These are phyloP conservation scores for Danio kyathit DNA, from an alignment of 2,797 vertebrate genomes.

Conservation along the genomic window DNA sequence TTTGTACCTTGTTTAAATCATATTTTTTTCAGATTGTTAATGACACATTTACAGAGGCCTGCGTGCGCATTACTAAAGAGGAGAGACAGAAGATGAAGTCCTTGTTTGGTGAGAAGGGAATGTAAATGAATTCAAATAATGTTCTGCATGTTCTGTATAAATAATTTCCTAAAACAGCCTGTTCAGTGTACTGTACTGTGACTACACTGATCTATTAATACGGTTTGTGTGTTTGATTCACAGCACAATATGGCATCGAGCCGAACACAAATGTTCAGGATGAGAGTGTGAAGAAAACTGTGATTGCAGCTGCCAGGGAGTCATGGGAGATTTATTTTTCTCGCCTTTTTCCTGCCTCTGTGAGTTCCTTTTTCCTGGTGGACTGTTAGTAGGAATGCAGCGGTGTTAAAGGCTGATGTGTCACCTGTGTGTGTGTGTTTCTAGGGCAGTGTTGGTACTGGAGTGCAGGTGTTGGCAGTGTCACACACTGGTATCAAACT, in stretches of 20 bases:
- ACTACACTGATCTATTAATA: neutral
- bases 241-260: constrained; percentile 88
- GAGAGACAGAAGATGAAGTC: constrained; percentile 92
- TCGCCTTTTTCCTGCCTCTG: constrained; percentile 94
- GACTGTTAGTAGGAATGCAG: constrained; percentile 5
- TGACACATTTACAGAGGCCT: constrained; percentile 90
- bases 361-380: constrained; percentile 69
- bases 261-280: constrained; percentile 87
- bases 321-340: constrained; percentile 95
- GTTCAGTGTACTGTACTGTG: constrained; percentile 20
- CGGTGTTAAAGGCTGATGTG: constrained; percentile 10
- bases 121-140: neutral
- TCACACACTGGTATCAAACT: constrained; percentile 92
- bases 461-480: constrained; percentile 92
- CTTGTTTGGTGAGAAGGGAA: constrained; percentile 85
- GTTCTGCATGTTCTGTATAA: neutral
- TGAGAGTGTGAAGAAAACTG: constrained; percentile 87
- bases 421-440: constrained; percentile 40
- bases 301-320: constrained; percentile 85
- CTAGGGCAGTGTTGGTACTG: constrained; percentile 95
- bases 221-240: constrained; percentile 51
- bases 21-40: constrained; percentile 85
- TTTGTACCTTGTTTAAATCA: constrained; percentile 7
- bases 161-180: neutral
- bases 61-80: constrained; percentile 90